Evolutionary conservation across 1,140 invertebrate genomes (phyloP).

Genomic region (Gyrodactylus bullatarudis): DNA sequence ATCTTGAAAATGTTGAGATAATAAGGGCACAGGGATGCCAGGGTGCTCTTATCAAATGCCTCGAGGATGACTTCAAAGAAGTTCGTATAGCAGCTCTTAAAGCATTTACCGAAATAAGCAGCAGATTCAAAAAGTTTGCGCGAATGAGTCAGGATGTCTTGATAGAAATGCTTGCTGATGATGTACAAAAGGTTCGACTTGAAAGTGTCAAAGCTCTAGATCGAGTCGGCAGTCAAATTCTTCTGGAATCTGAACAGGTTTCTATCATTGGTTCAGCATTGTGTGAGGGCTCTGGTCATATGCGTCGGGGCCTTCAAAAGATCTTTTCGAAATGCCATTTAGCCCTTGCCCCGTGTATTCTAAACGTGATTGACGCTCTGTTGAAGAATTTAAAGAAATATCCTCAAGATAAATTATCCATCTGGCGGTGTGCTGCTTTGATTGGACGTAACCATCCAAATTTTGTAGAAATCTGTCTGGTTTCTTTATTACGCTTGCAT

Average conservation of each 20-base stretch:
- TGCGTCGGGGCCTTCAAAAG: background rate
- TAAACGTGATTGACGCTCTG: background rate
- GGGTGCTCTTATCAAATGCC: background rate
- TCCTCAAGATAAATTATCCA: background rate
- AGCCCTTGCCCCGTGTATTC: background rate
- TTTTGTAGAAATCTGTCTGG: background rate
- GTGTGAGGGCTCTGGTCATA: background rate
- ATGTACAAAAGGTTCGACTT: background rate
- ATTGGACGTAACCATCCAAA: background rate
- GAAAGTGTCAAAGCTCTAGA: background rate
- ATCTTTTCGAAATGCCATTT: background rate
- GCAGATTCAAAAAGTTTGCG: background rate
- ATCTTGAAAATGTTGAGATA: background rate
- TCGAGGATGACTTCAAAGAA: background rate
- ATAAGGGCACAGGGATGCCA: background rate
- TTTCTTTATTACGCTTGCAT: background rate
- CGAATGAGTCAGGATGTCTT: background rate
- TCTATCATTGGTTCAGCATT: background rate
- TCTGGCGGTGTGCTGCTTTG: background rate
- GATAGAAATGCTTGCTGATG: background rate
- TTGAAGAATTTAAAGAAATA: conserved; percentile 1
- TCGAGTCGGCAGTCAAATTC: background rate
- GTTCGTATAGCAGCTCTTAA: background rate
- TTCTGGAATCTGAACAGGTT: background rate
- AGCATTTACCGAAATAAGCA: background rate